These are phyloP conservation scores for Melanogrammus aeglefinus DNA, from an alignment of 2,797 vertebrate genomes.

Conservation along the genomic window DNA sequence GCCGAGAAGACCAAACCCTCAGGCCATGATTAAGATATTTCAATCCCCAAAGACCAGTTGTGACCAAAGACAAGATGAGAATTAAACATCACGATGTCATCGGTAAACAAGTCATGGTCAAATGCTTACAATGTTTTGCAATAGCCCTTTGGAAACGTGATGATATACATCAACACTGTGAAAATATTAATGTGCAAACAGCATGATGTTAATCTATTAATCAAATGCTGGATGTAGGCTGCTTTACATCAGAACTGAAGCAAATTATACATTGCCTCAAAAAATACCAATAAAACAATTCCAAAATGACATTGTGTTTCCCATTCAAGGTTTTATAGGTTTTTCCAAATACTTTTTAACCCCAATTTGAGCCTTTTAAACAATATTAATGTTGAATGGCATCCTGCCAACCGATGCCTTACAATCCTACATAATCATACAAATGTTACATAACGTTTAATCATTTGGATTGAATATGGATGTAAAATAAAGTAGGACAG, in stretches of 20 bases:
- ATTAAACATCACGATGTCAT: neutral
- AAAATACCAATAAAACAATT: neutral
- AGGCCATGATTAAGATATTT: neutral
- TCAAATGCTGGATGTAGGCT: neutral
- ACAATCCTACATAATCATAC: no score
- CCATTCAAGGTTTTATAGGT: neutral
- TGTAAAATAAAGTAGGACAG: no score
- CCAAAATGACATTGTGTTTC: neutral
- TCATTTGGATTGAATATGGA: no score
- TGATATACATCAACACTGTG: neutral
- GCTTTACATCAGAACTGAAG: neutral
- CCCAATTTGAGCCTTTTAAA: neutral
- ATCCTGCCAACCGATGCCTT: neutral
- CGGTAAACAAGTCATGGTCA: neutral
- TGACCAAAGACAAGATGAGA: neutral
- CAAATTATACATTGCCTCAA: neutral
- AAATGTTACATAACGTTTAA: neutral
- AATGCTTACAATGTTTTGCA: neutral
- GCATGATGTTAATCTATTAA: conserved; percentile 1
- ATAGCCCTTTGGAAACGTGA: neutral
- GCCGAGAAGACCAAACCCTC: neutral
- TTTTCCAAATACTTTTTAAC: neutral
- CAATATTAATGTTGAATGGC: neutral
- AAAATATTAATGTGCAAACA: neutral
- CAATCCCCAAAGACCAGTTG: neutral